Evolutionary conservation across 2,888 invertebrate species (phyloP).

Genomic region (Coremacera marginata): DNA sequence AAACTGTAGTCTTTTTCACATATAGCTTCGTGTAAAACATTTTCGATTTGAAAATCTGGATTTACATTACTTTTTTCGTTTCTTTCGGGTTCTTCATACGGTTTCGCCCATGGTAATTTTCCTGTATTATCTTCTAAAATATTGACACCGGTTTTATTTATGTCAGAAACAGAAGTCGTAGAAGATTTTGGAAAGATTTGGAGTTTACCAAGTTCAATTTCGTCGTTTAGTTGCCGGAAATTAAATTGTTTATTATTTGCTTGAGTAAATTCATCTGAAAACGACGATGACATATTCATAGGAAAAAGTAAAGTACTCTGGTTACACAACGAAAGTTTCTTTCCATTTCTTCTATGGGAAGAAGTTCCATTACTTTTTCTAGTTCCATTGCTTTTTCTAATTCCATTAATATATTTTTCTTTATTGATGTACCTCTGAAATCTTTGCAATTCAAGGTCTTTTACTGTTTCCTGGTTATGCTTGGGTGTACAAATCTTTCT

Average conservation of each 20-base stretch:
- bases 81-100: no score
- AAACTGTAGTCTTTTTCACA: no score
- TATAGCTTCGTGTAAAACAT: no score
- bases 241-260: slow-evolving; percentile 51
- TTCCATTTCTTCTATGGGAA: not conserved
- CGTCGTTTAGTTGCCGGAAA: slow-evolving; percentile 57
- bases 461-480: slow-evolving; percentile 14
- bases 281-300: slow-evolving; percentile 46
- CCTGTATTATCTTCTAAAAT: not conserved
- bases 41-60: no score
- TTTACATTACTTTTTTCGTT: no score
- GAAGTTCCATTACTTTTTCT: not conserved
- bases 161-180: not conserved
- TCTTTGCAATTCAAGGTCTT: slow-evolving; percentile 24
- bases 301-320: slow-evolving; percentile 32
- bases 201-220: slow-evolving; percentile 56
- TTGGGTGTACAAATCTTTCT: slow-evolving; percentile 38
- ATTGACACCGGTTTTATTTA: not conserved
- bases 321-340: not conserved
- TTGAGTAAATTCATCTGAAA: slow-evolving; percentile 52
- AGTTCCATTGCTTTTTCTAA: not conserved
- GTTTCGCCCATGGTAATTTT: no score
- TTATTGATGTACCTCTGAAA: slow-evolving; percentile 23
- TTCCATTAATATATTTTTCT: slow-evolving; percentile 7
- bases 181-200: slow-evolving; percentile 53